Percentiles rank a stretch among this genome's conserved stretches.
Evolutionary conservation across 2,888 invertebrate genomes (phyloP).

Genomic region (Mimas tiliae): DNA sequence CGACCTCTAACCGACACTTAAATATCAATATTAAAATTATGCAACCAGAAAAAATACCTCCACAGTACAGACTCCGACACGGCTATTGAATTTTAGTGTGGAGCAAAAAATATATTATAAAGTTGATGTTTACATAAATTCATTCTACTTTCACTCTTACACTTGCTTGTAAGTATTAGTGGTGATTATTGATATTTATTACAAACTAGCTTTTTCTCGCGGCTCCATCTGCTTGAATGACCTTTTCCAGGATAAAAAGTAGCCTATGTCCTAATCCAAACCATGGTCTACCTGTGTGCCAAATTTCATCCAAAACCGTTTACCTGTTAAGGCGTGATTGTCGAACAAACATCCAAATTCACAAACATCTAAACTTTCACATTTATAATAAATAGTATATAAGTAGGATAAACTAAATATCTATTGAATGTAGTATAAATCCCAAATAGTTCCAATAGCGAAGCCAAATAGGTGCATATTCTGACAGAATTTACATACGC

Average conservation of each 20-base stretch:
- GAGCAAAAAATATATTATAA: neutral
- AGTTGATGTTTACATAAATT: neutral
- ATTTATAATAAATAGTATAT: too few relatives aligned
- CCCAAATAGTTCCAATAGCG: neutral
- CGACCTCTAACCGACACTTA: conserved; percentile 75
- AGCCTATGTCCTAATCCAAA: too few relatives aligned
- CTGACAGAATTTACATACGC: conserved; percentile 2
- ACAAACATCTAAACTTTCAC: too few relatives aligned
- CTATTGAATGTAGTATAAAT: too few relatives aligned
- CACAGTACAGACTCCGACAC: neutral
- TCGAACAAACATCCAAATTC: too few relatives aligned
- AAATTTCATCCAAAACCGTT: too few relatives aligned
- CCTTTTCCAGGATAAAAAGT: too few relatives aligned
- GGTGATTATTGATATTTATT: neutral
- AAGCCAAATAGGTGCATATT: neutral
- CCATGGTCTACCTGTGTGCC: too few relatives aligned
- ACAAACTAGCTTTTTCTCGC: too few relatives aligned
- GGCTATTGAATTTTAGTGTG: neutral
- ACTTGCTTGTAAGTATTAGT: neutral
- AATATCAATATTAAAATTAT: conserved; percentile 44
- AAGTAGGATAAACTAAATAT: neutral
- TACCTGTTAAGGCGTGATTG: too few relatives aligned
- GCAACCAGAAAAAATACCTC: conserved; percentile 7
- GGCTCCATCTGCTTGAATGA: too few relatives aligned
- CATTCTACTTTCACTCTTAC: neutral